Percentiles rank a stretch among this genome's conserved stretches.
Evolutionary conservation across 1,140 invertebrate species (phyloP).

Genomic region (Drosophila insularis): DNA sequence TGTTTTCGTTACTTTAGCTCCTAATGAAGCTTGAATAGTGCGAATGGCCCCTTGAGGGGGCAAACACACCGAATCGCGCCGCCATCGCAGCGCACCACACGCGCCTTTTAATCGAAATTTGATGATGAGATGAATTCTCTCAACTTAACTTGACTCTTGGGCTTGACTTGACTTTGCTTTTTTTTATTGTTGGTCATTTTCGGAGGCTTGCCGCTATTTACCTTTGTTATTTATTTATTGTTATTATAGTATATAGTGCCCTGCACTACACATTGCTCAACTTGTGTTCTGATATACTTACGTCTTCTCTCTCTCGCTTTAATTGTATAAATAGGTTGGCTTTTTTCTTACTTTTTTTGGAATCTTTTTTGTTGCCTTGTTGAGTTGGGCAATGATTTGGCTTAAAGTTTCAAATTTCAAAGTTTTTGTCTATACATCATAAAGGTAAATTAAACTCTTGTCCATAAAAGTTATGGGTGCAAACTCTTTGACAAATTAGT

Average conservation of each 20-base stretch:
- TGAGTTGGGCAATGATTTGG: constrained; percentile 47
- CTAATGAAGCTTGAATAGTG: constrained; percentile 80
- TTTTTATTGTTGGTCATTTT: constrained; percentile 63
- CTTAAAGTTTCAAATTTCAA: constrained; percentile 16
- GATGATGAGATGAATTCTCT: constrained; percentile 69
- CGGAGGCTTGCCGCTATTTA: constrained; percentile 60
- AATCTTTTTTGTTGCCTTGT: constrained; percentile 28
- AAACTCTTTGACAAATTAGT: not conserved
- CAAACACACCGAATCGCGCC: constrained; percentile 34
- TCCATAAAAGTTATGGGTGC: not conserved
- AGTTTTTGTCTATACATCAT: constrained; percentile 3
- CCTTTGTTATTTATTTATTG: constrained; percentile 80
- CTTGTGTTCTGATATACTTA: constrained; percentile 55
- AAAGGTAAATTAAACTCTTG: not conserved
- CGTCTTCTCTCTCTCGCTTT: constrained; percentile 19
- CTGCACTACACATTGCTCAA: constrained; percentile 44
- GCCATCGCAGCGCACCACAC: constrained; percentile 38
- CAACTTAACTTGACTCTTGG: constrained; percentile 28
- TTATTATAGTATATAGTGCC: constrained; percentile 57
- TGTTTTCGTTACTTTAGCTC: constrained; percentile 79
- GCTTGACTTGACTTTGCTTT: constrained; percentile 19
- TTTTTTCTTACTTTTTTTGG: not conserved
- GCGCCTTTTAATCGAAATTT: constrained; percentile 81
- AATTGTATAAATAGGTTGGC: constrained; percentile 69
- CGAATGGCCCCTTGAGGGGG: constrained; percentile 61